Evolutionary conservation across 2,113 vertebrate species (phyloP).

Genomic region (Micronycteris hirsuta): DNA sequence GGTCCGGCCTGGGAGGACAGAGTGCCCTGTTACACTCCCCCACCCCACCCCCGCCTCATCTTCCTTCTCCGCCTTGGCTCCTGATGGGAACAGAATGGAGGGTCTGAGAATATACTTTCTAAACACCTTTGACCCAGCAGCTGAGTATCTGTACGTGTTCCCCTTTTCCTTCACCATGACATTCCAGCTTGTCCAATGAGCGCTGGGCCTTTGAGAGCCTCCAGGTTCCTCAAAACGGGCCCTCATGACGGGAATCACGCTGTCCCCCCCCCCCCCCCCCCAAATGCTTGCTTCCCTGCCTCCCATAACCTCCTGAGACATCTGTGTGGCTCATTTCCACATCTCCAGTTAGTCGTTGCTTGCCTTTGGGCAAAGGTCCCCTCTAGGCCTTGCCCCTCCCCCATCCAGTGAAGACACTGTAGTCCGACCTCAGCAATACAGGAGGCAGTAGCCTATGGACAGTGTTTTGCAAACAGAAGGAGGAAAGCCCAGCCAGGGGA

Average conservation of each 20-base stretch:
- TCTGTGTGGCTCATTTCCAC: constrained; percentile 31
- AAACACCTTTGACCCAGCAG: constrained; percentile 42
- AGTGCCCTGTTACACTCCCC: background rate
- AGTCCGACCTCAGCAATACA: constrained; percentile 59
- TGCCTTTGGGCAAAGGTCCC: constrained; percentile 40
- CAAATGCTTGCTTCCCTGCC: constrained; percentile 32
- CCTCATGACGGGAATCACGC: background rate
- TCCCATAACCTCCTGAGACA: background rate
- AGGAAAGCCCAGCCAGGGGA: background rate
- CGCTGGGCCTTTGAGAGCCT: background rate
- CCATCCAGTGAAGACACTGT: constrained; percentile 12
- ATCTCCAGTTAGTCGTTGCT: background rate
- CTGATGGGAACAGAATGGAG: constrained; percentile 31
- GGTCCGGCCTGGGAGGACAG: background rate
- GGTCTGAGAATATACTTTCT: constrained; percentile 27
- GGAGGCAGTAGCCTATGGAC: constrained; percentile 61
- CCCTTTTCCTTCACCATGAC: constrained; percentile 20
- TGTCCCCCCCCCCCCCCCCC: background rate
- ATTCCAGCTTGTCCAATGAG: background rate
- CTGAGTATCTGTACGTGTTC: background rate
- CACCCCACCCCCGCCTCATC: background rate
- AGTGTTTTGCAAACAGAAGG: background rate
- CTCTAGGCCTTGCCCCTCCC: background rate
- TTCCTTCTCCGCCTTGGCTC: constrained; percentile 46
- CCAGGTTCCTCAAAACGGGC: background rate